Evolutionary conservation across 2,888 invertebrate species (phyloP).

Genomic region (Mesorhabditis spiculigera): DNA sequence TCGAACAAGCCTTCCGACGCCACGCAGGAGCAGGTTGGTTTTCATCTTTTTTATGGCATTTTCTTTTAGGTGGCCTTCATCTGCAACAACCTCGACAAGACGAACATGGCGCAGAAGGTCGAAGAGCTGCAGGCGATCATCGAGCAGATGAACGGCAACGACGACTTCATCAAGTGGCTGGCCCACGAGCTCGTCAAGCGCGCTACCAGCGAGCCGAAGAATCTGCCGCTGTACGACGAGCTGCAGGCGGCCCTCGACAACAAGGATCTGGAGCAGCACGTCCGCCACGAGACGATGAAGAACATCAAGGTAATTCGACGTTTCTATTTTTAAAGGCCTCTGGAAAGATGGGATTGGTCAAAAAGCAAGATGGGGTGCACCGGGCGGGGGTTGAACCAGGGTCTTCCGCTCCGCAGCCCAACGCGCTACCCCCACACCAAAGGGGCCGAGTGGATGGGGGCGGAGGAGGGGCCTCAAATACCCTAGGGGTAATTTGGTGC

Average conservation of each 20-base stretch:
- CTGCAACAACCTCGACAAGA: slow-evolving; percentile 91
- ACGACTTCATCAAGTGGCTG: slow-evolving; percentile 67
- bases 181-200: slow-evolving; percentile 92
- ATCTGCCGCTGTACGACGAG: slow-evolving; percentile 89
- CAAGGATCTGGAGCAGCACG: slow-evolving; percentile 80
- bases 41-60: too few species aligned
- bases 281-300: slow-evolving; percentile 86
- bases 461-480: too few species aligned
- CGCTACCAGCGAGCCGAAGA: slow-evolving; percentile 93
- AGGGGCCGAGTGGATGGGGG: too few species aligned
- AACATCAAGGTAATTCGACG: slow-evolving; percentile 86
- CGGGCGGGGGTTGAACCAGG: too few species aligned
- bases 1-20: too few species aligned
- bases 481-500: too few species aligned
- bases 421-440: too few species aligned
- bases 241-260: slow-evolving; percentile 77
- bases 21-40: too few species aligned
- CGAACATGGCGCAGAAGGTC: slow-evolving; percentile 82
- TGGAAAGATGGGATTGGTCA: too few species aligned
- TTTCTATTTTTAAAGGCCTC: slow-evolving; percentile 75
- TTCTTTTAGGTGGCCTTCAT: slow-evolving; percentile 76
- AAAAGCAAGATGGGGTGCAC: too few species aligned
- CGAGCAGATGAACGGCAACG: slow-evolving; percentile 64
- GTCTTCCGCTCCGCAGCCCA: too few species aligned
- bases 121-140: slow-evolving; percentile 77